These are phyloP conservation scores for Drosophila tani DNA, from an alignment of 1,140 invertebrate genomes.

Conservation along the genomic window DNA sequence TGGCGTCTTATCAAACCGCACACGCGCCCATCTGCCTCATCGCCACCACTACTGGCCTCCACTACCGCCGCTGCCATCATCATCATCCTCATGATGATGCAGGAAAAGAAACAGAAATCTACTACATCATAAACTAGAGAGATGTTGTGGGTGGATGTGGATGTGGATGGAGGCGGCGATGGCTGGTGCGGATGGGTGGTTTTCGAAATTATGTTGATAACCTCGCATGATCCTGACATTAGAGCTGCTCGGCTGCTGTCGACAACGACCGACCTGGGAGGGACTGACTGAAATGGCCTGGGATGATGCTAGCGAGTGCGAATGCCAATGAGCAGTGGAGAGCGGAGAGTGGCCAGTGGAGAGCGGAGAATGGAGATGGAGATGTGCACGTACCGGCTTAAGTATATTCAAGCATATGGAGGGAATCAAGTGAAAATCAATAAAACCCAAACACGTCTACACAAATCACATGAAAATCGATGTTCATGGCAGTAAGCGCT, in stretches of 20 bases:
- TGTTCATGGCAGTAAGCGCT: conserved; percentile 53
- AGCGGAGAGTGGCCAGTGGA: not conserved
- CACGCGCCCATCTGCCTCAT: conserved; percentile 63
- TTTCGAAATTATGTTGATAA: conserved; percentile 78
- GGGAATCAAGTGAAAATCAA: conserved; percentile 83
- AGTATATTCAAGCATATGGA: conserved; percentile 83
- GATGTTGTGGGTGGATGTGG: conserved; percentile 52
- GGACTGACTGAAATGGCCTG: not conserved
- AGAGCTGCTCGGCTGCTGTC: conserved; percentile 59
- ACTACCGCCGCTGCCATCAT: conserved; percentile 12
- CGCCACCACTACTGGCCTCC: conserved; percentile 13
- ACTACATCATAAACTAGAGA: conserved; percentile 79
- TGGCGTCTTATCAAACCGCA: conserved; percentile 76
- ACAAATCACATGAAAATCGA: conserved; percentile 83
- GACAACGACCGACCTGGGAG: conserved; percentile 32
- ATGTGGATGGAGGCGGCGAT: not conserved
- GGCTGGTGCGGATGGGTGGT: conserved; percentile 52
- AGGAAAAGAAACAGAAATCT: conserved; percentile 59
- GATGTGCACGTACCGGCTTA: conserved; percentile 78
- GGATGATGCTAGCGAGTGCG: conserved; percentile 19
- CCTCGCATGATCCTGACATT: conserved; percentile 80
- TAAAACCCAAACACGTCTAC: conserved; percentile 83
- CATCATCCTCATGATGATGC: conserved; percentile 24
- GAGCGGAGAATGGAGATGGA: conserved; percentile 48
- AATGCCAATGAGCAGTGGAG: conserved; percentile 8